These are phyloP conservation scores for Synodontis membranacea DNA, from an alignment of 2,113 vertebrate species.

Conservation along the genomic window DNA sequence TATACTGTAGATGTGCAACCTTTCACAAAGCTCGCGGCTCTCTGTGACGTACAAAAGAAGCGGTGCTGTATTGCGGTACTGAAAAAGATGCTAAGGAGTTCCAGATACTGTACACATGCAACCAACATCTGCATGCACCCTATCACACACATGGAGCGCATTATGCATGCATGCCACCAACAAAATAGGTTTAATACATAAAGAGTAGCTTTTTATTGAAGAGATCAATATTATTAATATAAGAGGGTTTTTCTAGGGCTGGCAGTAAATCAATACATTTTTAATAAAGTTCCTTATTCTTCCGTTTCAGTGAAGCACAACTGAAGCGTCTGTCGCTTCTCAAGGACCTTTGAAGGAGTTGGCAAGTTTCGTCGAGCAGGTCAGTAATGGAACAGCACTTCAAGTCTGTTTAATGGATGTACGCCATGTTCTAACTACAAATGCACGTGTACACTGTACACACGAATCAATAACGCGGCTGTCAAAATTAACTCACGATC, in stretches of 20 bases:
- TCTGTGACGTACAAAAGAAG: slow-evolving; percentile 15
- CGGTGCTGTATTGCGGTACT: neutral
- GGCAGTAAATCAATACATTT: slow-evolving; percentile 73
- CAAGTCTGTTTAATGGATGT: neutral
- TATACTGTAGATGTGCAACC: slow-evolving; percentile 23
- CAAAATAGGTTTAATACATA: slow-evolving; percentile 63
- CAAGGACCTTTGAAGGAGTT: slow-evolving; percentile 57
- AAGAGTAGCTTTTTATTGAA: slow-evolving; percentile 64
- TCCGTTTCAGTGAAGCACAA: slow-evolving; percentile 51
- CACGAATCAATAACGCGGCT: neutral
- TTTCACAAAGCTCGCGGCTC: slow-evolving; percentile 14
- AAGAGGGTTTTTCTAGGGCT: slow-evolving; percentile 53
- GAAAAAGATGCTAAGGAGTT: neutral
- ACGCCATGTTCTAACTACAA: neutral
- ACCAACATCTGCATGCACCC: neutral
- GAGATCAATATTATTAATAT: slow-evolving; percentile 72
- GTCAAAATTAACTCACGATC: neutral
- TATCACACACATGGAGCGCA: slow-evolving; percentile 27
- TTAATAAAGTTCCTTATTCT: slow-evolving; percentile 64
- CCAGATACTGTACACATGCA: neutral
- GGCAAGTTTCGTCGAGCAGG: slow-evolving; percentile 23
- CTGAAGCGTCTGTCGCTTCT: slow-evolving; percentile 42
- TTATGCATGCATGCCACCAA: slow-evolving; percentile 57
- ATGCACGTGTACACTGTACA: neutral
- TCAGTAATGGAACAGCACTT: neutral